Evolutionary conservation across 2,888 invertebrate species (phyloP), one percentile per base, ranked within the genome.

Genomic region (Tetrapedia diversipes): DNA sequence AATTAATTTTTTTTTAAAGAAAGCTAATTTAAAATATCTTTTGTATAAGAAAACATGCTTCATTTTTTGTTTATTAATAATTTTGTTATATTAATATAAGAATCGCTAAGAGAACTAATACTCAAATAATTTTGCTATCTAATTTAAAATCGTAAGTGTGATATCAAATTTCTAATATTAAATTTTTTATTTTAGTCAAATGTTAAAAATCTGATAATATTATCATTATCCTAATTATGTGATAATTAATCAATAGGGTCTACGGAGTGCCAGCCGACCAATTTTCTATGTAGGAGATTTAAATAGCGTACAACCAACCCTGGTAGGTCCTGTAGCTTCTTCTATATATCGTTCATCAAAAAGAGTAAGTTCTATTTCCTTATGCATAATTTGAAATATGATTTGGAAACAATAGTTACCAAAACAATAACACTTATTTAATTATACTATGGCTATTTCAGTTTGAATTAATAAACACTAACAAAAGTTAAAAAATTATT

Each of bases 221-320:
- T 11, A 47, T 11, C 7, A 24, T 47, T 41, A 56, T 37, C 14
- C 59, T 45, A 34, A 22, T 16, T 0, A 0, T 4, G 51, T 24
- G 19, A 47, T 41, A 10, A 61, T 57, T 24, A 29, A 49, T 66
- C 47, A 24, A 8, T 59, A 91, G 91, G 91, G 90, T 85, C 90
- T 91, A 81, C 89, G 88, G 86, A 91, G 88, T 81, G 89, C 91
- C 41, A 90, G 82, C 59, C 88, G 91, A 78, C 91, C 91, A 64
- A 84, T 91, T 49, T 91, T 91, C 79, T 91, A 91, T 79, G 90
- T 91, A 90, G 91, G 91, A n/a, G 91, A 91, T 53, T 85, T 90
- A 41, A 90, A 84, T 67, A 81, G 87, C 1, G 89, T 87, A 32
- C 90, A 88, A 61, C 84, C 88, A 53, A 84, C 86, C 54, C 85